These are phyloP conservation scores for Cecidostiba fungosa DNA, from an alignment of 2,888 invertebrate genomes.

Conservation along the genomic window DNA sequence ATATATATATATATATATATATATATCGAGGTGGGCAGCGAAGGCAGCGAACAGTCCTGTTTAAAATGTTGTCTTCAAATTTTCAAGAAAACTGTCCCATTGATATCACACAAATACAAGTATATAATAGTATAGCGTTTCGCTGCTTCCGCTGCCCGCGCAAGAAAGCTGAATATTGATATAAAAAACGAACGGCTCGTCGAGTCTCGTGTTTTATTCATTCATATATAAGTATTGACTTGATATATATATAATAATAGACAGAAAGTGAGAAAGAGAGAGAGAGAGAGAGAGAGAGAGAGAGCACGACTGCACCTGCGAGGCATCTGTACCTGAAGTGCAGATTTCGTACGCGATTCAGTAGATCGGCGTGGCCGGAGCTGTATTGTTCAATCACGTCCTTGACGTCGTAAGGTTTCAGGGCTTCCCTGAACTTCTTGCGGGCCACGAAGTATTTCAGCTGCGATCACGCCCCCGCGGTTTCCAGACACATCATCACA, in stretches of 20 bases:
- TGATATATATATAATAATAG: conserved; percentile 29
- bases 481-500: conserved; percentile 69
- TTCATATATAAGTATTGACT: conserved; percentile 30
- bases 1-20: conserved; percentile 40
- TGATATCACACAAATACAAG: not conserved
- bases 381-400: conserved; percentile 97
- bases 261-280: not conserved
- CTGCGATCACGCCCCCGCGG: conserved; percentile 76
- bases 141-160: conserved; percentile 31
- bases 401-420: conserved; percentile 96
- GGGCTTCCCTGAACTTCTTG: conserved; percentile 94
- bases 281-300: conserved; percentile 20
- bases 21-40: conserved; percentile 12
- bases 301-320: conserved; percentile 62
- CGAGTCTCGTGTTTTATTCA: conserved; percentile 42
- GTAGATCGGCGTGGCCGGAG: conserved; percentile 92
- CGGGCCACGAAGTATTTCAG: conserved; percentile 95
- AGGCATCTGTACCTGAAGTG: conserved; percentile 86
- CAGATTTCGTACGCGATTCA: conserved; percentile 92
- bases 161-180: conserved; percentile 47
- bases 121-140: not conserved
- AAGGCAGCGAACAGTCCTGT: conserved; percentile 31
- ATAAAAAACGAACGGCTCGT: conserved; percentile 39
- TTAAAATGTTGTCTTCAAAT: not conserved
- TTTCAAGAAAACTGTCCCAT: not conserved